Conservation (phyloP, 1,140 invertebrate genomes). For the Drosophila obscura region DNA sequence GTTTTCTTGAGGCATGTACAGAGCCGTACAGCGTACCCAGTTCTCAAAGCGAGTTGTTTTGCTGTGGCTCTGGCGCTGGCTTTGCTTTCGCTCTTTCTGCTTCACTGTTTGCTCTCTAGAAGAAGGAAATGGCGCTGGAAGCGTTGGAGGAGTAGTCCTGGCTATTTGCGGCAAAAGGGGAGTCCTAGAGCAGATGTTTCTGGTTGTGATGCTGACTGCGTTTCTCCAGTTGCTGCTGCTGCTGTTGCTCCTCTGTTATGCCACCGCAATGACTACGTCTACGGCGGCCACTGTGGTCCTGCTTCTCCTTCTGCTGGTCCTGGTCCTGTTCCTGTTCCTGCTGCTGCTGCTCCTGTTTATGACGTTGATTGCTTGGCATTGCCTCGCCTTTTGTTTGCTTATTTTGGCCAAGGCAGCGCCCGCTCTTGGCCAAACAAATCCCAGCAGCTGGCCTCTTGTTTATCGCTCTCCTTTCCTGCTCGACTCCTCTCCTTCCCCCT, state of each 20-base stretch:
- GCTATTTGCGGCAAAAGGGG: not conserved
- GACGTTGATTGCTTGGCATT: constrained; percentile 79
- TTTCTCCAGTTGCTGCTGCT: constrained; percentile 15
- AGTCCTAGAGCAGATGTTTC: too few species aligned
- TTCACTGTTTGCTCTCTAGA: constrained; percentile 24
- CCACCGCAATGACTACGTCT: constrained; percentile 60
- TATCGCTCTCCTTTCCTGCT: constrained; percentile 23
- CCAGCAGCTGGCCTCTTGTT: constrained; percentile 25
- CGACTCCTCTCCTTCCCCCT: not conserved
- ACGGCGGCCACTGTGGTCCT: constrained; percentile 41
- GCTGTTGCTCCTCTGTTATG: constrained; percentile 28
- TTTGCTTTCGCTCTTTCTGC: constrained; percentile 19
- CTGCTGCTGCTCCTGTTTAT: constrained; percentile 58
- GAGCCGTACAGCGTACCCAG: not conserved
- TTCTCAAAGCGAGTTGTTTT: constrained; percentile 56
- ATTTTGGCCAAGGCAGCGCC: constrained; percentile 14
- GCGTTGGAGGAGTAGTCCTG: constrained; percentile 1
- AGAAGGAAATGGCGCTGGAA: not conserved
- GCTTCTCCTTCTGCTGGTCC: constrained; percentile 29
- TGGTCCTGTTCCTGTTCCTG: constrained; percentile 33
- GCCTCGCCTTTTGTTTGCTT: constrained; percentile 63
- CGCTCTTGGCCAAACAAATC: constrained; percentile 17
- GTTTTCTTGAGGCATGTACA: constrained; percentile 54
- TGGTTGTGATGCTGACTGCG: not conserved
- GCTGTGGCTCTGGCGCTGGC: constrained; percentile 27